Evolutionary conservation across 2,113 vertebrate genomes (phyloP), one percentile per base, ranked within the genome.

Genomic region (Bagarius yarrelli): DNA sequence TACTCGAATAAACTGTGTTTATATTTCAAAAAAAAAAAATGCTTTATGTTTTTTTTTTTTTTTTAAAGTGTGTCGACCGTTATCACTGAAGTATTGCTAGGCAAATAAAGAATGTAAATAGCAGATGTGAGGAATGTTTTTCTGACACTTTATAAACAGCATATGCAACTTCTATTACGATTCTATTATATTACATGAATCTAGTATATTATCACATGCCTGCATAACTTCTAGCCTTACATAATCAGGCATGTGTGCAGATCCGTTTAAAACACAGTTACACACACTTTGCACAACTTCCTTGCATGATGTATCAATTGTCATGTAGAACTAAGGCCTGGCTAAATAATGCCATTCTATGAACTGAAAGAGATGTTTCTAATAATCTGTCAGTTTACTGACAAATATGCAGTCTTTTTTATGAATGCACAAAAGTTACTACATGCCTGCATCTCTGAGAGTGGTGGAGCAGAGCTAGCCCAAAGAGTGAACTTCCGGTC

Each of bases 401-500:
- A 71, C n/a, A n/a, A 53, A 52, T 13, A 47, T 69, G 23, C 1
- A 44, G 23, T 12, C 40, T 18, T 71, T n/a, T 50, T 6, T 27
- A 53, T 5, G 1, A 44, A 30, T 74, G 27, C 47, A 36, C 0
- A 13, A 71, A 47, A 59, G n/a, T 40, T 59, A 66, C 21, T 53
- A 34, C 92, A 89, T 83, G 96, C 97, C 97, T 99, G 97, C 91
- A 94, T 88, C 88, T 99, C 97, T 13, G 97, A 99, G 27, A 99
- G 96, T 0, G 97, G 97, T 0, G 97, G 98, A 0, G 96, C 95
- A 1, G 94, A 95, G 87, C 98, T 99, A 61, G 97, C 96, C 98
- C 98, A 99, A 47, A 99, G 87, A 0, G 97, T 99, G 87, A 98
- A 96, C 80, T 97, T 96, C 15, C 97, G 88, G 85, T 99, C 97